These are phyloP conservation scores for Athalia circularis DNA, from an alignment of 2,888 invertebrate genomes.

Conservation along the genomic window DNA sequence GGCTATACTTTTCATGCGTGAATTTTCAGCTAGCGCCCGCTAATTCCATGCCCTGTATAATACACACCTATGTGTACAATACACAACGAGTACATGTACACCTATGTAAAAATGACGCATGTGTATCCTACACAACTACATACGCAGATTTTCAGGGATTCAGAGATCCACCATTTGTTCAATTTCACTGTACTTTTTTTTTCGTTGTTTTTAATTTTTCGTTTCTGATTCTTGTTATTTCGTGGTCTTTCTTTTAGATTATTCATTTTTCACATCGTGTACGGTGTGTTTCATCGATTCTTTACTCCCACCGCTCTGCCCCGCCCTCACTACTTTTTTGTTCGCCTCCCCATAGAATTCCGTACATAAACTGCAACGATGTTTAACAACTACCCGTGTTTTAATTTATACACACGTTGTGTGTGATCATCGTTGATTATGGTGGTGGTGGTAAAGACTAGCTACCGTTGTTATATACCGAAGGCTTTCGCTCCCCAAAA, in stretches of 20 bases:
- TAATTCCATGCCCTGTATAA: conserved; percentile 30
- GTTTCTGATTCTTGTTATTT: too few relatives aligned
- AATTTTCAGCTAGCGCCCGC: conserved; percentile 61
- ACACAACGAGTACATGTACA: not conserved
- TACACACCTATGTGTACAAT: not conserved
- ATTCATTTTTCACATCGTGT: too few relatives aligned
- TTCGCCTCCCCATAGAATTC: too few relatives aligned
- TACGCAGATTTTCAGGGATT: too few relatives aligned
- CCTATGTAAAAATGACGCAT: conserved; percentile 15
- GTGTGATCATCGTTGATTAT: not conserved
- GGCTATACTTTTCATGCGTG: conserved; percentile 71
- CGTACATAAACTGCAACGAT: not conserved
- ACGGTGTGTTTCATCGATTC: too few relatives aligned
- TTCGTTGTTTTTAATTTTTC: not conserved
- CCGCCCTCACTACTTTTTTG: too few relatives aligned
- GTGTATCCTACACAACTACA: not conserved
- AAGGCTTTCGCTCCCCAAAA: conserved; percentile 16
- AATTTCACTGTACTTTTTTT: too few relatives aligned
- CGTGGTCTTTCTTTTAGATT: too few relatives aligned
- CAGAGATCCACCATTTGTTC: too few relatives aligned
- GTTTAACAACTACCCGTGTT: conserved; percentile 35
- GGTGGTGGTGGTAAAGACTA: too few relatives aligned
- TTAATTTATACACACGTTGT: not conserved
- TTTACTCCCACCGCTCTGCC: too few relatives aligned
- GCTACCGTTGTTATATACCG: not conserved